Percentiles rank a stretch among this genome's conserved stretches.
These are phyloP conservation scores for Lacerta agilis DNA, from an alignment of 2,797 vertebrate genomes.

Conservation along the genomic window DNA sequence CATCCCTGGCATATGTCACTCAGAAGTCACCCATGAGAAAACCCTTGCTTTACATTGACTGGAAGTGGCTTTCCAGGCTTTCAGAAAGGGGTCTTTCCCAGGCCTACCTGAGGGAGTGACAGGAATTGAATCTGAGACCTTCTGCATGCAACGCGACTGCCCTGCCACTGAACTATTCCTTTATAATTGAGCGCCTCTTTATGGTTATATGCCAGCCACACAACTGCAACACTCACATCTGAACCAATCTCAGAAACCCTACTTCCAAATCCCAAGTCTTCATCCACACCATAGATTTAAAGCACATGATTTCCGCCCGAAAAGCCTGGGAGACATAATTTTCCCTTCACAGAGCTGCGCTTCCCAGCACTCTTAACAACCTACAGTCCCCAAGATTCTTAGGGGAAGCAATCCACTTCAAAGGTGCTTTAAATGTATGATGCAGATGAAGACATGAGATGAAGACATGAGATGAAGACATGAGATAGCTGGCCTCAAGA, in stretches of 20 bases:
- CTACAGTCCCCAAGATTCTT: no score
- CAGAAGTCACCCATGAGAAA: no score
- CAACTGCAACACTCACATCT: neutral
- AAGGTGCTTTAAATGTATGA: no score
- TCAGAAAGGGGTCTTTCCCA: neutral
- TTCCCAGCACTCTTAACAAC: no score
- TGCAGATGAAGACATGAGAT: neutral
- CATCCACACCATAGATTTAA: no score
- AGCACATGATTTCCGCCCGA: no score
- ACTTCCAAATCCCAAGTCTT: no score
- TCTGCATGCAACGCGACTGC: neutral
- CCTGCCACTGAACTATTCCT: neutral
- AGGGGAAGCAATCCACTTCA: no score
- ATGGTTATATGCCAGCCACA: neutral
- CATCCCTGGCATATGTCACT: no score
- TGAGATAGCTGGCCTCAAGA: neutral
- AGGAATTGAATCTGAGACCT: neutral
- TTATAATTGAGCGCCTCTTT: neutral
- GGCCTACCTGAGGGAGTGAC: neutral
- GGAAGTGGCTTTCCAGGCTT: neutral
- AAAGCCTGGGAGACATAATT: no score
- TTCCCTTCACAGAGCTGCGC: no score
- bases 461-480: neutral
- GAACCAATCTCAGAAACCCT: no score
- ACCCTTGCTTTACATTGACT: neutral